Evolutionary conservation across 2,113 vertebrate species (phyloP).

Genomic region (Gnathonemus echidnorhynchus): DNA sequence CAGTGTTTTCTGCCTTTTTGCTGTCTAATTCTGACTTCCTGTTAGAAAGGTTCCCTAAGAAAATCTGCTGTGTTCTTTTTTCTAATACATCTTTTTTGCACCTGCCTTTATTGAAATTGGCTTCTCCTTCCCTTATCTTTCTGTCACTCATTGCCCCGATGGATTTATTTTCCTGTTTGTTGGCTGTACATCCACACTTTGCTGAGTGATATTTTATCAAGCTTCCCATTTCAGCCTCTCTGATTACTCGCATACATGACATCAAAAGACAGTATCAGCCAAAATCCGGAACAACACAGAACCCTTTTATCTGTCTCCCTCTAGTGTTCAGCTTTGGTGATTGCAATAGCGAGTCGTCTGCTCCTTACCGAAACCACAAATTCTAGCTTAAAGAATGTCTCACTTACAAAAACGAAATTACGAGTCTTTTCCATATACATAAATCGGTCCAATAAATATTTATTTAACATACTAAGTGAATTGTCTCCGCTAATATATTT

Average conservation of each 20-base stretch:
- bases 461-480: not conserved
- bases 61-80: not conserved
- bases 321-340: not conserved
- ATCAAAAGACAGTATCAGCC: not conserved
- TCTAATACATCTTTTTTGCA: not conserved
- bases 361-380: not conserved
- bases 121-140: not conserved
- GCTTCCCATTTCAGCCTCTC: not conserved
- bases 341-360: not conserved
- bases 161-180: not conserved
- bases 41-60: not conserved
- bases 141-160: not conserved
- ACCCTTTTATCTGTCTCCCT: slow-evolving; percentile 11
- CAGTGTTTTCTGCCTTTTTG: not conserved
- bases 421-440: not conserved
- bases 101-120: not conserved
- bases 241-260: not conserved
- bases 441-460: not conserved
- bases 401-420: not conserved
- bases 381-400: not conserved
- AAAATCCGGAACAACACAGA: not conserved
- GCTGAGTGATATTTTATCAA: not conserved
- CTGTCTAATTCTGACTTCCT: not conserved
- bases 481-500: not conserved
- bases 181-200: not conserved